Base-by-base conservation (phyloP, 2,113 vertebrate species). In the Phylloscopus whistleri region DNA sequence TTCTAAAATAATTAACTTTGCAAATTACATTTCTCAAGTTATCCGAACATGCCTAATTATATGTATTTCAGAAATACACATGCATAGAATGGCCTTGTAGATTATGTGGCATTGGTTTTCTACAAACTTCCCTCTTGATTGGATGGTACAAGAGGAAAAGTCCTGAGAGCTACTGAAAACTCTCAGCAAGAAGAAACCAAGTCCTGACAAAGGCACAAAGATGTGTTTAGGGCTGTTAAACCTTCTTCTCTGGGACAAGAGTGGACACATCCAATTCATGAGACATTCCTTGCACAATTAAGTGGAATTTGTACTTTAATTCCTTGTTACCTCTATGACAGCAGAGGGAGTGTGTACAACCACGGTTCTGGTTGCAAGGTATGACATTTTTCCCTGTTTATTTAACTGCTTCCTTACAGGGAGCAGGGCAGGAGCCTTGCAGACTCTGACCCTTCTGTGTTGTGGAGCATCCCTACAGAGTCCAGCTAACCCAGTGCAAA, bases 181-280 rank as follows among this genome's bases (percentile, higher is more conserved):
- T 39, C 69, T 41, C 58, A 39, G 16, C 46, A 69, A 55, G 59
- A 62, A 13, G 13, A 16, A 82, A 46, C 13, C 30, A 66, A 37
- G 28, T 73, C n/a, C 26, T 51, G n/a, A 56, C 19, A 87, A 55
- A 89, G 52, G 55, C 48, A 37, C 26, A 8, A 35, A 78, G 55
- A 52, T 28, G 12, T 5, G 10, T 31, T 66, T 17, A 62, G 13
- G n/a, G 16, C 60, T 60, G 10, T 58, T 82, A 89, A 89, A 69
- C 28, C 26, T 79, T 31, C 44, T 44, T 23, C 26, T 87, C n/a
- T 59, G 51, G 22, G 46, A 64, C 37, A 68, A 37, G 21, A 69
- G 15, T 3, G 20, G 62, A 23, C 31, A n/a, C 3, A 23, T 27
- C 7, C 0, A 0, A 74, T 66, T 62, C 1, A 0, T 1, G 1